Evolutionary conservation across 2,797 vertebrate species (phyloP).

Genomic region (Sylvia borin): DNA sequence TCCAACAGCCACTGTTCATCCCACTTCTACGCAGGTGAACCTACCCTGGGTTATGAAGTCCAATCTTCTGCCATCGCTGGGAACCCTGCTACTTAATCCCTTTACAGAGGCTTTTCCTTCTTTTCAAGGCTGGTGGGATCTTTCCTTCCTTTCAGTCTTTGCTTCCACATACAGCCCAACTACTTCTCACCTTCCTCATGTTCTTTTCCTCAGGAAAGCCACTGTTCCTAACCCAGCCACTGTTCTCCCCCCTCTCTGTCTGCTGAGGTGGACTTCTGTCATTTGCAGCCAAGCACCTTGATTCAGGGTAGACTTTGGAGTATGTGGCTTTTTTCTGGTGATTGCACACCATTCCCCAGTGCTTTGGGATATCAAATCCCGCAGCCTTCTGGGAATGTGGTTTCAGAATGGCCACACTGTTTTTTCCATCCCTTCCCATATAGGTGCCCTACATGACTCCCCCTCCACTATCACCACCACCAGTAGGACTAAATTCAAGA

Average conservation of each 20-base stretch:
- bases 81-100: not conserved
- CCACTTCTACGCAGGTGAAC: fast-evolving
- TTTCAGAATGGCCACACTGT: not conserved
- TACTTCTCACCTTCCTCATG: not conserved
- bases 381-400: not conserved
- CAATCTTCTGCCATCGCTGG: not conserved
- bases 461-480: not conserved
- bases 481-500: not conserved
- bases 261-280: not conserved
- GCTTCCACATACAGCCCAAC: not conserved
- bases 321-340: not conserved
- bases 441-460: not conserved
- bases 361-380: not conserved
- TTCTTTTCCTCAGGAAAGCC: not conserved
- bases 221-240: not conserved
- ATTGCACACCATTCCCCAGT: not conserved
- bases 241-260: not conserved
- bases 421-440: not conserved
- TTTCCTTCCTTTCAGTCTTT: not conserved
- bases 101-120: not conserved
- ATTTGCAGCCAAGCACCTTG: not conserved
- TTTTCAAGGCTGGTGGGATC: not conserved
- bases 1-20: not conserved
- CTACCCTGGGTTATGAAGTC: not conserved
- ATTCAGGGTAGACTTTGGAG: not conserved